phyloP scores from a whole-genome alignment of 92 coral and sea anemone species.

The Phenganax marumi region DNA sequence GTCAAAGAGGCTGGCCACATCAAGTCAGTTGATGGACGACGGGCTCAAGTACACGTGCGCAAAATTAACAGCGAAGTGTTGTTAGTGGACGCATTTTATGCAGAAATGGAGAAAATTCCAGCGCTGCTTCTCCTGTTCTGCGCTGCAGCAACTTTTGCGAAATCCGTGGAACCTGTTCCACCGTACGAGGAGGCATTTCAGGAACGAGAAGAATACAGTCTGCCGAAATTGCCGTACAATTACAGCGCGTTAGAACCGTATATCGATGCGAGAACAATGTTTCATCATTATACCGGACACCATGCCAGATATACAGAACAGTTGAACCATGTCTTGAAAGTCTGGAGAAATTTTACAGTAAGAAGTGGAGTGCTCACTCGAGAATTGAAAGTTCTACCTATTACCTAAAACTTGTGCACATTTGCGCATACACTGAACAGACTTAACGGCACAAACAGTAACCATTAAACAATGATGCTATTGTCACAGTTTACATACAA shows the following conservation, averaged over 20 bases:
- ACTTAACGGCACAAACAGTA: not conserved
- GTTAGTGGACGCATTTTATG: not conserved
- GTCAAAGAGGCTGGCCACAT: no score
- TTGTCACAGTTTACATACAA: not conserved
- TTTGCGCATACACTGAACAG: not conserved
- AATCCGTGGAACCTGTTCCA: not conserved
- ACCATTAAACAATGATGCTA: not conserved
- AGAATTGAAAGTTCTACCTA: not conserved
- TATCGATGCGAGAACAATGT: constrained; percentile 78
- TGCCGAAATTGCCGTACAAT: constrained; percentile 72
- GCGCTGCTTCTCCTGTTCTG: not conserved
- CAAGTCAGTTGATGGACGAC: no score
- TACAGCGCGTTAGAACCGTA: constrained; percentile 78
- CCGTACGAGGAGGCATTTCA: constrained; percentile 57
- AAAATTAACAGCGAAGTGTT: not conserved
- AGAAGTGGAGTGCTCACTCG: not conserved
- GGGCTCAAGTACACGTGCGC: no score
- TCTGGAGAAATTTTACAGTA: constrained; percentile 78
- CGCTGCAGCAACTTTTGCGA: not conserved
- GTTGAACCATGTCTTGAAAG: constrained; percentile 71
- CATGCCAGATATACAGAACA: constrained; percentile 83
- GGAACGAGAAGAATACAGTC: constrained; percentile 61
- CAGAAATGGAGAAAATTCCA: constrained; percentile 9
- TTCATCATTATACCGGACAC: constrained; percentile 81
- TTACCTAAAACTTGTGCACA: not conserved